Percentiles rank a stretch among this genome's conserved stretches.
Conservation (phyloP, 2,797 vertebrate species). For the Kryptopterus vitreolus region DNA sequence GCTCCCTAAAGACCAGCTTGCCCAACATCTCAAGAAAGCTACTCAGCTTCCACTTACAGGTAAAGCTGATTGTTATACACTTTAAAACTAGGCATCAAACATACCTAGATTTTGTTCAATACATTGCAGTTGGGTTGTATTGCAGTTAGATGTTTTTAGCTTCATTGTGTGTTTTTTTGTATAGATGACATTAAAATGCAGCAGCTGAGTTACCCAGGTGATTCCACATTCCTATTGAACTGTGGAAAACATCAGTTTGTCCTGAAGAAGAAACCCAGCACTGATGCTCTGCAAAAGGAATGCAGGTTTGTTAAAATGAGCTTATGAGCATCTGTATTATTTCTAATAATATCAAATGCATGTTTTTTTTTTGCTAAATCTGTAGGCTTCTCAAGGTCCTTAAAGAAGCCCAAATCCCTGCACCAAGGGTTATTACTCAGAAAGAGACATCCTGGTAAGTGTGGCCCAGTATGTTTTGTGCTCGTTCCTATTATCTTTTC, state of each 20-base stretch:
- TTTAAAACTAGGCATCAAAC: neutral
- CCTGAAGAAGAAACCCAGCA: slow-evolving; percentile 64
- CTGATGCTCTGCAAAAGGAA: slow-evolving; percentile 68
- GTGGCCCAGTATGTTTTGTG: neutral
- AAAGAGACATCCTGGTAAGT: slow-evolving; percentile 77
- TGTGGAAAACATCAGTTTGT: slow-evolving; percentile 67
- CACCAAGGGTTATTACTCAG: slow-evolving; percentile 72
- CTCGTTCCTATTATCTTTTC: neutral
- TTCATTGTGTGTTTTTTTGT: neutral
- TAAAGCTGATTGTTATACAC: slow-evolving; percentile 39
- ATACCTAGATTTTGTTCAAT: neutral
- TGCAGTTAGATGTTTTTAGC: neutral
- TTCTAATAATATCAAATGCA: neutral
- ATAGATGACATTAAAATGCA: slow-evolving; percentile 68
- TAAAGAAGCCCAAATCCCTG: slow-evolving; percentile 68
- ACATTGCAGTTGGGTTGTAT: neutral
- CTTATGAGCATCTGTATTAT: neutral
- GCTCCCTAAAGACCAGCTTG: slow-evolving; percentile 68
- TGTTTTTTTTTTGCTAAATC: slow-evolving; percentile 9
- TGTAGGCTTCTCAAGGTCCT: slow-evolving; percentile 78
- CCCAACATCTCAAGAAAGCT: slow-evolving; percentile 69
- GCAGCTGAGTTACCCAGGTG: slow-evolving; percentile 66
- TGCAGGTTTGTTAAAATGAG: slow-evolving; percentile 70
- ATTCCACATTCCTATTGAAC: slow-evolving; percentile 67
- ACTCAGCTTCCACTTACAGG: slow-evolving; percentile 65